Percentiles rank a stretch among this genome's conserved stretches.
Evolutionary conservation across 2,888 invertebrate genomes (phyloP).

Genomic region (Nomada hirtipes): DNA sequence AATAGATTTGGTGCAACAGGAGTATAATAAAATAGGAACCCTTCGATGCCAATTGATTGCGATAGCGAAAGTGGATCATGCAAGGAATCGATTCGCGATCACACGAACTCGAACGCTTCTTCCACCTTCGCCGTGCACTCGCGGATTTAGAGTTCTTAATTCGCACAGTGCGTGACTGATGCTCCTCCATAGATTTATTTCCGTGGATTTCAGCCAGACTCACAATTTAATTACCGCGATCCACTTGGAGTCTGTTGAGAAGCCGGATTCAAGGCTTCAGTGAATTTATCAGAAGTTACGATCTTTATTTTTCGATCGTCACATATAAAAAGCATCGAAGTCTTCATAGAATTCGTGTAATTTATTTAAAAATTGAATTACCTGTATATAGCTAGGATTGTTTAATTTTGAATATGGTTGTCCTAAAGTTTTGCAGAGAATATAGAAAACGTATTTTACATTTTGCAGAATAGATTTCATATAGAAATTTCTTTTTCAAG

Average conservation of each 20-base stretch:
- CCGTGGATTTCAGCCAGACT: constrained; percentile 48
- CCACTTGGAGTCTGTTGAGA: constrained; percentile 42
- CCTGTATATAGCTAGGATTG: too few relatives aligned
- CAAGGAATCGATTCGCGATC: constrained; percentile 1
- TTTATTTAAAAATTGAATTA: too few relatives aligned
- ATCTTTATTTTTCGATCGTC: constrained; percentile 49
- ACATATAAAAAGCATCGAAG: constrained; percentile 6
- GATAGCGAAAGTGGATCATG: background rate
- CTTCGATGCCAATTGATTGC: too few relatives aligned
- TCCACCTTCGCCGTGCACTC: constrained; percentile 4
- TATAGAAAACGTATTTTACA: constrained; percentile 26
- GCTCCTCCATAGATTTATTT: constrained; percentile 51
- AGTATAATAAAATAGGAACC: too few relatives aligned
- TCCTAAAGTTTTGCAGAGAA: too few relatives aligned
- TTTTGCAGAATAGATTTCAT: background rate
- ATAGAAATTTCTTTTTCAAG: too few relatives aligned
- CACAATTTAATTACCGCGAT: constrained; percentile 53
- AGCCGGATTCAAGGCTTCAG: constrained; percentile 50
- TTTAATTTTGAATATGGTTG: too few relatives aligned
- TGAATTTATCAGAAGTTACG: constrained; percentile 45
- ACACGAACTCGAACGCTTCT: background rate
- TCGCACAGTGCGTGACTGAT: constrained; percentile 45
- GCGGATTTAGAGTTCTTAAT: constrained; percentile 46
- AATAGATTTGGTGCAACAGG: too few relatives aligned
- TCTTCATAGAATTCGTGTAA: background rate